Base-by-base conservation (phyloP, 53 echinoderm and acorn worm genomes). In the Stichopus horrens region DNA sequence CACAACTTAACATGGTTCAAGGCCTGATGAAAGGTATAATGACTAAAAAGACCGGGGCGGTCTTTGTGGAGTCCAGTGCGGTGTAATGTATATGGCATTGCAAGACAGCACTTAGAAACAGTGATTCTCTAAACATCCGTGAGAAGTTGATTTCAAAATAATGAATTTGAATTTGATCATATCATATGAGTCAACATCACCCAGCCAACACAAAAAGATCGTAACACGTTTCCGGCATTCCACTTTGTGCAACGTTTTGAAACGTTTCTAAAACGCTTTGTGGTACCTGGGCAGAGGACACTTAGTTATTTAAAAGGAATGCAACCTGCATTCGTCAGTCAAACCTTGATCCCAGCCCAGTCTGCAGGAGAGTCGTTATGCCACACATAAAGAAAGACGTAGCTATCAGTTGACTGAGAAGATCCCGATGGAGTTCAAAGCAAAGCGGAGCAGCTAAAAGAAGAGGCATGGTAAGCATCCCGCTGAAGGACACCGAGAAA, bases 401-500 rank as follows among this genome's bases (percentile, higher is more conserved):
- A 13, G 58, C 83, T 13, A 83, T 65, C 5, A 83, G 63, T 37
- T 83, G 83, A 55, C 83, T 83, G 58, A 83, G 8, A 13, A 60
- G 18, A 58, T 23, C 37, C 1, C 83, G 83, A 58, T 83, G 63
- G 6, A 63, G 8, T 21, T 83, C 9, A 21, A 83, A 58, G 22
- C 83, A 83, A 4, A 83, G 9, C 21, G 83, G 83, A 5, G 13
- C 66, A 65, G 83, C 83, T 57, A 83, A 11, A 5, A 83, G 13
- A 20, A 83, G 21, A n/a, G 83, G 83, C 59, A 83, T 63, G 23
- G 83, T 63, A 7, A 83, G 83, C 83, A 83, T 65, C 7, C 83
- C 83, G 83, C 83, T 65, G 65, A 65, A 83, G 56, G 83, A 83
- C 21, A 83, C 37, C 21, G 83, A 83, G 23, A 83, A 83, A 83